A percentile compares a stretch with the other conserved stretches of the same genome.
Conservation (phyloP, 2,797 vertebrate species). For the Characodon lateralis region DNA sequence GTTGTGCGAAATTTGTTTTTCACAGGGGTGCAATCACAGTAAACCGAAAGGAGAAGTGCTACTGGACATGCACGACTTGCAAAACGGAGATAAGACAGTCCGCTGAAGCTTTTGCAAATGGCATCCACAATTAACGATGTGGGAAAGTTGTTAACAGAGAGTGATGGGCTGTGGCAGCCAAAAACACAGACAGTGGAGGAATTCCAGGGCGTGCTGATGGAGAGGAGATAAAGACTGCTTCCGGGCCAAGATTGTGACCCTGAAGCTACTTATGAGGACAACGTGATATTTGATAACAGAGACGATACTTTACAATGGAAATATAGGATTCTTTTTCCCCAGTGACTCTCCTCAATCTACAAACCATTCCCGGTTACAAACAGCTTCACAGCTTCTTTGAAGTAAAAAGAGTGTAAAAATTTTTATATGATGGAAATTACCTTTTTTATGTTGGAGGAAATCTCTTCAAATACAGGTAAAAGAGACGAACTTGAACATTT, state of each 20-base stretch:
- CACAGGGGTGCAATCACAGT: constrained; percentile 63
- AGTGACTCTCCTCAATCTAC: neutral
- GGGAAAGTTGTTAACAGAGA: constrained; percentile 74
- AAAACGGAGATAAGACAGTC: constrained; percentile 64
- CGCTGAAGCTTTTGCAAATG: constrained; percentile 61
- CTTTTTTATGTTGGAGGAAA: constrained; percentile 3
- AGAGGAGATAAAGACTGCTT: constrained; percentile 49
- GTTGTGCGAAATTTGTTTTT: constrained; percentile 65
- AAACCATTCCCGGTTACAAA: constrained; percentile 13
- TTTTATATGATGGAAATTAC: constrained; percentile 18
- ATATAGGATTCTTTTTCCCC: neutral
- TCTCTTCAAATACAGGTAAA: constrained; percentile 11
- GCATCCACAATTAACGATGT: constrained; percentile 68
- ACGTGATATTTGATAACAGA: constrained; percentile 33
- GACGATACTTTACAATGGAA: constrained; percentile 10
- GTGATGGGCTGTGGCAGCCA: constrained; percentile 63
- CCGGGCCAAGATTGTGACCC: constrained; percentile 56
- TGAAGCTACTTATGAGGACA: constrained; percentile 46
- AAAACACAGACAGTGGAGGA: constrained; percentile 53
- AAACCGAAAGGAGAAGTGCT: constrained; percentile 56
- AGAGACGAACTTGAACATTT: constrained; percentile 21
- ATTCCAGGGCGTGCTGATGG: constrained; percentile 45
- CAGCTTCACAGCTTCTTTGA: constrained; percentile 20
- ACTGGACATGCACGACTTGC: constrained; percentile 62
- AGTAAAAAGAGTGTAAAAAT: constrained; percentile 2